phyloP scores from a whole-genome alignment of 2,888 invertebrate genomes.

The Drosophila mulleri region DNA sequence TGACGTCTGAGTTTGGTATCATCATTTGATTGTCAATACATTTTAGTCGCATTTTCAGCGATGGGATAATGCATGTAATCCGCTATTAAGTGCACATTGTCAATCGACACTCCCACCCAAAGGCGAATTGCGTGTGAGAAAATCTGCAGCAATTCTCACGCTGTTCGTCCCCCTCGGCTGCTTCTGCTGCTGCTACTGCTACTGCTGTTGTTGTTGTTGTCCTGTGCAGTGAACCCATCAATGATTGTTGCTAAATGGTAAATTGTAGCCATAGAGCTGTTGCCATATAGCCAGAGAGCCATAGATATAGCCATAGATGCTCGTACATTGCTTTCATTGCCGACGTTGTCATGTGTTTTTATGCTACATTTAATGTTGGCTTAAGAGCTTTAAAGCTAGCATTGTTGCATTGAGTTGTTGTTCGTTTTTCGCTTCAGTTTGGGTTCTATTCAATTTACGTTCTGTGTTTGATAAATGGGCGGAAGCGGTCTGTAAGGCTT shows the following conservation, averaged over 20 bases:
- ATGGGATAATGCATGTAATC: conserved; percentile 84
- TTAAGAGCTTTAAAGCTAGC: conserved; percentile 84
- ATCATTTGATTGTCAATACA: conserved; percentile 82
- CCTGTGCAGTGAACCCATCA: conserved; percentile 74
- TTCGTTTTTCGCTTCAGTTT: conserved; percentile 43
- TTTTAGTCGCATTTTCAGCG: conserved; percentile 74
- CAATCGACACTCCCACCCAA: conserved; percentile 63
- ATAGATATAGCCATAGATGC: conserved; percentile 30
- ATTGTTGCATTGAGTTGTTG: conserved; percentile 71
- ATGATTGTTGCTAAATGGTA: conserved; percentile 63
- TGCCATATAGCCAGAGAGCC: conserved; percentile 28
- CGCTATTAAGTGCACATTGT: conserved; percentile 83
- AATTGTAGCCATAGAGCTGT: conserved; percentile 50
- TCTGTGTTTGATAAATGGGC: conserved; percentile 2
- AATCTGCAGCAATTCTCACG: conserved; percentile 83
- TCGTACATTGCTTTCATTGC: conserved; percentile 45
- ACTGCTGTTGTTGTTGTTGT: conserved; percentile 42
- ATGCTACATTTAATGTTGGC: conserved; percentile 85
- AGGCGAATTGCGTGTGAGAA: conserved; percentile 69
- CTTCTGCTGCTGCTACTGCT: conserved; percentile 34
- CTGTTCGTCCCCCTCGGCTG: conserved; percentile 44
- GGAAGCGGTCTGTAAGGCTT: conserved; percentile 18
- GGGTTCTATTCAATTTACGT: conserved; percentile 27
- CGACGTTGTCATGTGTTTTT: conserved; percentile 82
- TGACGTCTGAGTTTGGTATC: conserved; percentile 69